These are phyloP conservation scores for Sinhomidia bicolor DNA, from an alignment of 2,888 invertebrate genomes.

Conservation along the genomic window DNA sequence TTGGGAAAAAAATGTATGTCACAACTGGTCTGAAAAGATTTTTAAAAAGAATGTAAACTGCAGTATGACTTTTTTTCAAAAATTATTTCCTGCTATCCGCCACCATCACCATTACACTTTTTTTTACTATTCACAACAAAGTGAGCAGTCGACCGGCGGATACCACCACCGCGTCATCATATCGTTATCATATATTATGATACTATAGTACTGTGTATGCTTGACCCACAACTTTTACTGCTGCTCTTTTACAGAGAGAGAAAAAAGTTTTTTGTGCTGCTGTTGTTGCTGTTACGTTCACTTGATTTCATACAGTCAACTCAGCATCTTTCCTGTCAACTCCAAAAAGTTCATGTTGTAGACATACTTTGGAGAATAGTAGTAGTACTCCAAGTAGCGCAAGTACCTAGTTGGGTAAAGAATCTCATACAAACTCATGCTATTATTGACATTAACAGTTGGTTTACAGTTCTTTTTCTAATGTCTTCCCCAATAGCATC, in stretches of 20 bases:
- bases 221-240: neutral
- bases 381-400: neutral
- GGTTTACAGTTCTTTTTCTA: neutral
- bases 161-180: conserved; percentile 46
- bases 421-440: neutral
- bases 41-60: too few species aligned
- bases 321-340: conserved; percentile 55
- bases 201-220: neutral
- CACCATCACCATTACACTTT: neutral
- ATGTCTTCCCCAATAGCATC: neutral
- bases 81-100: neutral
- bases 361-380: neutral
- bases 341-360: neutral
- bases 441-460: neutral
- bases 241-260: neutral
- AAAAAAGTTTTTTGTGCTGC: too few species aligned
- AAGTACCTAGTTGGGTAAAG: too few species aligned
- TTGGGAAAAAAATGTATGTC: too few species aligned
- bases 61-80: too few species aligned
- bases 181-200: neutral
- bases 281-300: neutral
- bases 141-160: conserved; percentile 36
- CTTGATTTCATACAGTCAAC: conserved; percentile 25
- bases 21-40: too few species aligned
- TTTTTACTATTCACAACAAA: conserved; percentile 7